These are phyloP conservation scores for Resseliella maxima DNA, from an alignment of 2,888 invertebrate species.

Conservation along the genomic window DNA sequence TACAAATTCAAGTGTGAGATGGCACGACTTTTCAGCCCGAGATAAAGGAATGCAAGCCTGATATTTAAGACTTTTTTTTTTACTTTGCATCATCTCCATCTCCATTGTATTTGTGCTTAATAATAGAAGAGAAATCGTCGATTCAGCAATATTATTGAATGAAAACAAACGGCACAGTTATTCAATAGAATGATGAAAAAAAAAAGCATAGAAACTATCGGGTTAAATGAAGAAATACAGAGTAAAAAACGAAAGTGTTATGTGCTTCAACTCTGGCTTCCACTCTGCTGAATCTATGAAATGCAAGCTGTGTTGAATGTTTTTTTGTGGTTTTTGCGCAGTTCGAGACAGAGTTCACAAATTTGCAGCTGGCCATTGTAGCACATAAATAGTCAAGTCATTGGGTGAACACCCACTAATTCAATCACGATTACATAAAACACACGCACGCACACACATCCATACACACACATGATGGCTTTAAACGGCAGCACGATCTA, in stretches of 20 bases:
- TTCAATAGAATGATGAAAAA: neutral
- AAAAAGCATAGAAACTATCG: neutral
- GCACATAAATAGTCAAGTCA: slow-evolving; percentile 31
- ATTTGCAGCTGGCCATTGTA: slow-evolving; percentile 36
- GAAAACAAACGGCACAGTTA: neutral
- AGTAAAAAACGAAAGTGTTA: slow-evolving; percentile 3
- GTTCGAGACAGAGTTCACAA: slow-evolving; percentile 24
- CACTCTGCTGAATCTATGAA: slow-evolving; percentile 21
- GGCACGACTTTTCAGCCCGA: neutral
- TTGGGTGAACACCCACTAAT: slow-evolving; percentile 44
- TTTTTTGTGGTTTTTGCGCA: neutral
- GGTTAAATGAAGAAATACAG: slow-evolving; percentile 25
- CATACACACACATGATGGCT: neutral
- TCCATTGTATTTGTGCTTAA: neutral
- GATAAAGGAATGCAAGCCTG: neutral
- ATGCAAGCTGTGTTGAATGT: neutral
- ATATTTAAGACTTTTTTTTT: neutral
- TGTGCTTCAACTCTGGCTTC: neutral
- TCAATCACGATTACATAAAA: slow-evolving; percentile 45
- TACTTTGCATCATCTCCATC: neutral
- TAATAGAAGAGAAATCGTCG: neutral
- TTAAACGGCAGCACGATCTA: neutral
- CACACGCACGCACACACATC: slow-evolving; percentile 18
- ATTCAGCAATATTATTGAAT: neutral
- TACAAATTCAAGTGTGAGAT: neutral